phyloP scores from a whole-genome alignment of 2,797 vertebrate genomes.

The Coilia nasus region DNA sequence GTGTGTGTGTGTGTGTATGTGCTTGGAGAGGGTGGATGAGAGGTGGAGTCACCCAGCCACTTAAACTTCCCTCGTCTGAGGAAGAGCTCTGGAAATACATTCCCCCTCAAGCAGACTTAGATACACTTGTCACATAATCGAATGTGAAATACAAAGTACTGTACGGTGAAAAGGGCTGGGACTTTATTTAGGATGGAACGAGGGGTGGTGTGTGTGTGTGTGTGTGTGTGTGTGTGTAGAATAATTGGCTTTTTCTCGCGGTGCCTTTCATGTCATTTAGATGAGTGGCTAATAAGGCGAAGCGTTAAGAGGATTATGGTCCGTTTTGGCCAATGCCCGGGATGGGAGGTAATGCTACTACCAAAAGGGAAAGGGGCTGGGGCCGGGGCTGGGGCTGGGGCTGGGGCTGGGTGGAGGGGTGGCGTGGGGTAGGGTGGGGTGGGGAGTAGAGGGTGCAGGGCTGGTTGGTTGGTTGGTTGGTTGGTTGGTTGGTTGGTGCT shows the following conservation, averaged over 20 bases:
- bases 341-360: conserved; percentile 34
- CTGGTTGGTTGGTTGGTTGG: conserved; percentile 45
- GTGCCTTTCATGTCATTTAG: conserved; percentile 82
- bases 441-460: conserved; percentile 19
- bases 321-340: conserved; percentile 68
- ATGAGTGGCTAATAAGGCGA: conserved; percentile 84
- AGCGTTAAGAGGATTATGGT: conserved; percentile 84
- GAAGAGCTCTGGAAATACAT: conserved; percentile 71
- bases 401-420: conserved; percentile 39
- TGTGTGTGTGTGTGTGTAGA: conserved; percentile 49
- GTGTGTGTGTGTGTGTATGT: conserved; percentile 38
- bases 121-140: conserved; percentile 82
- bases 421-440: conserved; percentile 25
- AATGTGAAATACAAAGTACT: conserved; percentile 77
- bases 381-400: conserved; percentile 27
- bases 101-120: conserved; percentile 73
- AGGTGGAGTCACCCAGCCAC: conserved; percentile 42
- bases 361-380: conserved; percentile 43
- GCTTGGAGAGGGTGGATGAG: conserved; percentile 37
- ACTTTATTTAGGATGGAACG: conserved; percentile 68
- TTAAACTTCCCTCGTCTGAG: conserved; percentile 66
- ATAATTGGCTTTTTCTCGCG: conserved; percentile 71
- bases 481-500: conserved; percentile 39
- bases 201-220: neutral
- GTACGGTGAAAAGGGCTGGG: conserved; percentile 66